These are phyloP conservation scores for Naja naja DNA, from an alignment of 2,113 vertebrate species.

Conservation along the genomic window DNA sequence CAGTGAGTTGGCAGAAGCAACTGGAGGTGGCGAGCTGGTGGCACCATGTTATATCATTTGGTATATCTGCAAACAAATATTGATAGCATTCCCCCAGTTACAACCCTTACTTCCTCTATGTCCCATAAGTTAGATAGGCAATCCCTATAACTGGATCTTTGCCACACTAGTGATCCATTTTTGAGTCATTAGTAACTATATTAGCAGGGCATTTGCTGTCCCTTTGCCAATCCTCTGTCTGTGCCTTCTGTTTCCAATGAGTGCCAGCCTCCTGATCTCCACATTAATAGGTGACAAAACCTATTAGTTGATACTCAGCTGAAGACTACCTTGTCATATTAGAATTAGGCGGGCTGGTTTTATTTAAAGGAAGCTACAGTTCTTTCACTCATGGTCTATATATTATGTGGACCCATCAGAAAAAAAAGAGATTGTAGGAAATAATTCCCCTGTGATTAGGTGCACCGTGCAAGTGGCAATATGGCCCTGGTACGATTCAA, in stretches of 20 bases:
- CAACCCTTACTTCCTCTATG: neutral
- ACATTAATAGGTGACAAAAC: neutral
- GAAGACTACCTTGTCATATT: neutral
- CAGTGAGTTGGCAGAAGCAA: too few relatives aligned
- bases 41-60: too few relatives aligned
- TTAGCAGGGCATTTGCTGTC: neutral
- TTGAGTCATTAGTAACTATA: neutral
- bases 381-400: neutral
- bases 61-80: neutral
- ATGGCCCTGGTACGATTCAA: neutral
- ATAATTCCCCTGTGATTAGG: neutral
- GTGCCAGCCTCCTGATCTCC: neutral
- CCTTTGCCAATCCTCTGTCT: neutral
- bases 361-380: neutral
- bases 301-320: neutral
- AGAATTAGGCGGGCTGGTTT: neutral
- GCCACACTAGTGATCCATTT: neutral
- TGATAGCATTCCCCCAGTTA: neutral
- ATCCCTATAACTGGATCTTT: neutral
- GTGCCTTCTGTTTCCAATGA: neutral
- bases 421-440: neutral
- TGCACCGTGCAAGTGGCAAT: neutral
- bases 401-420: neutral
- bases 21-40: too few relatives aligned
- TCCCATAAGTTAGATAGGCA: neutral